Conservation (phyloP, 2,888 invertebrate genomes). For the Andrena haemorrhoa region DNA sequence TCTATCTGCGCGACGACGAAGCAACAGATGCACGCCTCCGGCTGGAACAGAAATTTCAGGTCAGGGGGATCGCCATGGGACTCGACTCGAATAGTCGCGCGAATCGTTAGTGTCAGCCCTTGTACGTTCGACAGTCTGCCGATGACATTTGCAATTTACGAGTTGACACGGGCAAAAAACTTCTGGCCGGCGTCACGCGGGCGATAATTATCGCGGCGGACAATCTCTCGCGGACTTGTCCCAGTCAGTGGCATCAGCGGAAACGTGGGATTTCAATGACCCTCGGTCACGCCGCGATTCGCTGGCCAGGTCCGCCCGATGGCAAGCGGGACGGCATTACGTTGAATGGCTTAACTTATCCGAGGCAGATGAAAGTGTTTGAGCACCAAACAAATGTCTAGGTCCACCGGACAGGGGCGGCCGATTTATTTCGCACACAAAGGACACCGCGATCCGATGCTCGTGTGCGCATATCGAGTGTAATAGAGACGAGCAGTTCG, state of each 20-base stretch:
- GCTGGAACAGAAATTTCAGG: not conserved
- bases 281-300: conserved; percentile 5
- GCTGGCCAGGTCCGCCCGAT: conserved; percentile 1
- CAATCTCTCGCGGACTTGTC: conserved; percentile 33
- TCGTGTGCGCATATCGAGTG: no score
- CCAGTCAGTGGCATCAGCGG: conserved; percentile 28
- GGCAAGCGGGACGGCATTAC: not conserved
- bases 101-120: not conserved
- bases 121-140: not conserved
- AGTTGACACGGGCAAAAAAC: not conserved
- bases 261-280: conserved; percentile 34
- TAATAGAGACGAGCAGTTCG: no score
- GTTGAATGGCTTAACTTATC: conserved; percentile 12
- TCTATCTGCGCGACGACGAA: not conserved
- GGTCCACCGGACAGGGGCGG: not conserved
- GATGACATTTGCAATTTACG: conserved; percentile 11
- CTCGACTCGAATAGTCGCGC: not conserved
- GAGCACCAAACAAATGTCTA: not conserved
- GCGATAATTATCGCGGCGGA: conserved; percentile 35
- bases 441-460: not conserved
- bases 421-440: not conserved
- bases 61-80: no score
- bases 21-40: conserved; percentile 1
- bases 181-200: not conserved
- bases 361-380: conserved; percentile 11